These are phyloP conservation scores for Cinara cedri DNA, from an alignment of 2,888 invertebrate species.

Conservation along the genomic window DNA sequence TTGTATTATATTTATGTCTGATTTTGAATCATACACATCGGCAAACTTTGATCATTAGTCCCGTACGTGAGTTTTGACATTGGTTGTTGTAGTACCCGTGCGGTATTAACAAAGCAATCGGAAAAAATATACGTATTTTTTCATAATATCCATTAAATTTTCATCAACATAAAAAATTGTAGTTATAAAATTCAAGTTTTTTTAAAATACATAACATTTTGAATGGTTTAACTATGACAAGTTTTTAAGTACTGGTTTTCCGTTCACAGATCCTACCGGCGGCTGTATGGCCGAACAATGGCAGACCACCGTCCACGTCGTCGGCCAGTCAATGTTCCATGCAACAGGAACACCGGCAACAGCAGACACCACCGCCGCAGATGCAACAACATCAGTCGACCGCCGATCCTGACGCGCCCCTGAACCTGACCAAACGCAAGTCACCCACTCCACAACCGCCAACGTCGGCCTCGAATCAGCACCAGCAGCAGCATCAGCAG, in stretches of 20 bases:
- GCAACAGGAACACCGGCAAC: conserved; percentile 22
- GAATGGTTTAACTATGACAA: too few relatives aligned
- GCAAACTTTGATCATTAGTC: too few relatives aligned
- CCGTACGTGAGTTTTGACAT: too few relatives aligned
- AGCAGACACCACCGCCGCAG: conserved; percentile 45
- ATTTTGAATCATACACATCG: too few relatives aligned
- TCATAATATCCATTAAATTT: too few relatives aligned
- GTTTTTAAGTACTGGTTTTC: neutral
- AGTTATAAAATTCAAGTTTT: too few relatives aligned
- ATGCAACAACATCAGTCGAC: conserved; percentile 61
- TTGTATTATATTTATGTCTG: too few relatives aligned
- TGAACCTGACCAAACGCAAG: conserved; percentile 81
- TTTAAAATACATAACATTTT: too few relatives aligned
- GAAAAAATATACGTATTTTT: too few relatives aligned
- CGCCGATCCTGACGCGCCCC: conserved; percentile 79
- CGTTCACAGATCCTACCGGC: conserved; percentile 2
- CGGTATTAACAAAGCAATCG: too few relatives aligned
- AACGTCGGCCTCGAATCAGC: conserved; percentile 38
- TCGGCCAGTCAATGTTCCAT: conserved; percentile 56
- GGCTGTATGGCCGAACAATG: conserved; percentile 60
- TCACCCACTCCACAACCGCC: conserved; percentile 60
- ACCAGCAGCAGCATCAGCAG: conserved; percentile 62
- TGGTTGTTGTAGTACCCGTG: too few relatives aligned
- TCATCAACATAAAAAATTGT: too few relatives aligned
- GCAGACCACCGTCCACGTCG: conserved; percentile 60